Base-by-base conservation (phyloP, 2,113 vertebrate genomes). In the Cinclus cinclus region DNA sequence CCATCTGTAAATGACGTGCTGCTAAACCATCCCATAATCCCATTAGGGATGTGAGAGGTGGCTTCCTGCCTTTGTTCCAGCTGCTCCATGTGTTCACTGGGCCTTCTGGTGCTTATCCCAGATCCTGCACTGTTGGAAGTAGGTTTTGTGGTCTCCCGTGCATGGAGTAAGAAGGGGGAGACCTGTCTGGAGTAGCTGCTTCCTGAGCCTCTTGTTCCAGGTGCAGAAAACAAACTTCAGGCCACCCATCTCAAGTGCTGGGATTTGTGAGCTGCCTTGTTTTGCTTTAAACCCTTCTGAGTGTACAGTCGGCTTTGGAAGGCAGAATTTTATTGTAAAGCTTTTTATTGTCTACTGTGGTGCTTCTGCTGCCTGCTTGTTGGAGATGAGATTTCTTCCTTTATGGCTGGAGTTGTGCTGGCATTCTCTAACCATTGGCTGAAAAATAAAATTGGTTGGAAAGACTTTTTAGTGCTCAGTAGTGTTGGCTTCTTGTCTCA, bases 401-500 rank as follows among this genome's bases (percentile, higher is more conserved):
- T 33, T 33, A 44, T 69, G 56, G 25, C n/a, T 89, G 90, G 44
- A 84, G 42, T 77, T n/a, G 52, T 63, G 52, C 39, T 95, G 83
- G 62, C 1, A 0, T 91, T 46, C 23, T 76, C 41, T 55, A 21
- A 63, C 2, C 1, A 1, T 27, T 69, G 53, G 9, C 63, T 71
- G 88, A 78, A 89, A 87, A 96, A 96, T 92, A 93, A 94, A 96
- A 89, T 55, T 58, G 53, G 1, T 58, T 92, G 80, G 53, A 87
- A 93, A 90, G 59, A 56, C 27, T 49, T 89, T 41, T 71, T 55
- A 33, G 0, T 67, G 56, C 31, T 64, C 35, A 7, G 6, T 30
- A 35, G 33, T 13, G 19, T 92, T 41, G 76, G 47, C 24, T 87
- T 16, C 31, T 77, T 77, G 49, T 93, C 27, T 88, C 13, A 1